A percentile compares a stretch with the other conserved stretches of the same genome.
Conservation (phyloP, 2,888 invertebrate genomes). For the Harpalus rubripes region DNA sequence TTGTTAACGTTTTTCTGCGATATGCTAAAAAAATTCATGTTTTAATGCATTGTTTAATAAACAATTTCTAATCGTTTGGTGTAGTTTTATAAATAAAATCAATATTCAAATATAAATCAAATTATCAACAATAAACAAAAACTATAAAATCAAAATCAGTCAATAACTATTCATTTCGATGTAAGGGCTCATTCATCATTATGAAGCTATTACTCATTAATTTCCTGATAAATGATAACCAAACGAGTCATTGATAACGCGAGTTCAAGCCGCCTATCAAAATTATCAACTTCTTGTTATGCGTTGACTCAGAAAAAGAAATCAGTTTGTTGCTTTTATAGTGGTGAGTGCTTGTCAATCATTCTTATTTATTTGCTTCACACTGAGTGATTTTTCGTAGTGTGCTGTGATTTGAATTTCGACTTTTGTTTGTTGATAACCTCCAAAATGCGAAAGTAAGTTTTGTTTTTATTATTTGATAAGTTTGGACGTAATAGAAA, state of each 20-base stretch:
- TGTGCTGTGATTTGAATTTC: constrained; percentile 9
- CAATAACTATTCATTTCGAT: constrained; percentile 16
- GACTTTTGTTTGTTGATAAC: constrained; percentile 13
- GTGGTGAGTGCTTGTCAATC: constrained; percentile 24
- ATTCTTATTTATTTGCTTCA: background rate
- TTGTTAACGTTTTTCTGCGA: too few relatives aligned
- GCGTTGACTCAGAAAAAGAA: constrained; percentile 21
- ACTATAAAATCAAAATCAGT: background rate
- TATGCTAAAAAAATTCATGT: too few relatives aligned
- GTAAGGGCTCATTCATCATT: background rate
- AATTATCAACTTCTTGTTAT: background rate
- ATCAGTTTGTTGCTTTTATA: background rate
- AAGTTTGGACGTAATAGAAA: constrained; percentile 5
- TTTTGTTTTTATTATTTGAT: background rate
- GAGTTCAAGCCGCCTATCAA: constrained; percentile 24
- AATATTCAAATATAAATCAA: too few relatives aligned
- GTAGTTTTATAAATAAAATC: too few relatives aligned
- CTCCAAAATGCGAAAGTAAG: constrained; percentile 26
- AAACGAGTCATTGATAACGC: constrained; percentile 7
- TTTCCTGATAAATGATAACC: constrained; percentile 12
- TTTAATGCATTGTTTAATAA: too few relatives aligned
- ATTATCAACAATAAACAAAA: constrained; percentile 2
- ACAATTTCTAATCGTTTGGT: too few relatives aligned
- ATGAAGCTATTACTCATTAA: background rate
- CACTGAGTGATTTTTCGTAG: background rate